Evolutionary conservation across 2,888 invertebrate genomes (phyloP), one percentile per base, ranked within the genome.

Genomic region (Argyra leucocephala): DNA sequence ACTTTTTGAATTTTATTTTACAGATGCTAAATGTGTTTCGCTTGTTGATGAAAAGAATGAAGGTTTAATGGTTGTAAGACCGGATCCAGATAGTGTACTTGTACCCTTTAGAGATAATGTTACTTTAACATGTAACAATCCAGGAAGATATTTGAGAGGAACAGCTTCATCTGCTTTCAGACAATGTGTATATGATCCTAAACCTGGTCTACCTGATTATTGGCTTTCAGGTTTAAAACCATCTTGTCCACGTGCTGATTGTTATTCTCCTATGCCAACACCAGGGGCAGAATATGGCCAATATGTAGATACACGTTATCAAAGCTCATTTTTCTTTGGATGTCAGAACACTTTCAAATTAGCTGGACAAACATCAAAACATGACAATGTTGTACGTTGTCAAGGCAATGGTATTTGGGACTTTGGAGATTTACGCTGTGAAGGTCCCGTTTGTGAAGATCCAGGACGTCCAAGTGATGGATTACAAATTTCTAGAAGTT

Each of bases 391-490:
- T 15, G 96, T 98, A 0, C 84, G 90, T 68, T 97, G 97, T 78
- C 90, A 91, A 81, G 88, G 89, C 1, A 94, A 94, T 74, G 93
- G 94, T 2, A 89, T 91, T 68, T 98, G 98, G 98, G 97, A 97
- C 82, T 96, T 97, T 76, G 97, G 97, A 31, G 94, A 95, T 76
- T 82, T 98, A 63, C 74, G 80, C 64, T 98, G 98, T 75, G 96
- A 96, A 82, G 97, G 96, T 22, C 96, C 96, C 3, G 96, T 96
- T 1, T 96, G 96, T 77, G 91, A 93, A 77, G 96, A 97, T 79
- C 96, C 96, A 0, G 94, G 96, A 1, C 85, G 93, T 73, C 96
- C 96, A 0, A 90, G 92, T 67, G 96, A 96, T 80, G 96, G 96
- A 23, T 83, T 85, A 69, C 96, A 96, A 81, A 80, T 90, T 57